Percentiles rank a stretch among this genome's conserved stretches.
phyloP scores from a whole-genome alignment of 2,888 invertebrate genomes.

The Cheilosia pagana region DNA sequence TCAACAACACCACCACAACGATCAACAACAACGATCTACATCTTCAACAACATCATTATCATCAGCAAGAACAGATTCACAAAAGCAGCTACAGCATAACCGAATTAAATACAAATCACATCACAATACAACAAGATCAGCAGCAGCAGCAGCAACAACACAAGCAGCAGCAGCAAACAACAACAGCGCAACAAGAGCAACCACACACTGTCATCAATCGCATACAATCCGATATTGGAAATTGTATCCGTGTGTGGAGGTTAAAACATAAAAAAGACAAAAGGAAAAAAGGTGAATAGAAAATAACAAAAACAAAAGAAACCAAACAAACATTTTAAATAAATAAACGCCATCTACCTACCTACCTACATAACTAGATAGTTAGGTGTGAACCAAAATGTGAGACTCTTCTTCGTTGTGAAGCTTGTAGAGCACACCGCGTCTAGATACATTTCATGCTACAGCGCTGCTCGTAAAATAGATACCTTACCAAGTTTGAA shows the following conservation, averaged over 20 bases:
- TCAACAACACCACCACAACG: conserved; percentile 32
- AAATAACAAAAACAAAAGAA: conserved; percentile 11
- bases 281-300: conserved; percentile 75
- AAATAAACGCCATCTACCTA: not conserved
- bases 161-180: conserved; percentile 35
- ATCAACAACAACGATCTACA: conserved; percentile 36
- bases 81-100: conserved; percentile 46
- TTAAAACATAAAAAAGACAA: conserved; percentile 75
- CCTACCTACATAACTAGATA: not conserved
- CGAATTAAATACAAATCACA: conserved; percentile 64
- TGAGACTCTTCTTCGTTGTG: not conserved
- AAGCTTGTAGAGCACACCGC: not conserved
- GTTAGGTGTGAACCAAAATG: not conserved
- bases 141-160: conserved; percentile 1
- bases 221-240: conserved; percentile 74
- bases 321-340: conserved; percentile 5
- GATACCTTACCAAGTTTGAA: no score
- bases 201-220: conserved; percentile 73
- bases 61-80: conserved; percentile 34
- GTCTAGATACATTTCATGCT: not conserved
- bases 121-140: conserved; percentile 54
- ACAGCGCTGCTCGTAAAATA: no score
- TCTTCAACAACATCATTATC: conserved; percentile 36
- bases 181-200: conserved; percentile 52
- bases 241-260: conserved; percentile 75